A percentile compares a stretch with the other conserved stretches of the same genome.
phyloP scores from a whole-genome alignment of 2,113 vertebrate species.

The Python bivittatus region DNA sequence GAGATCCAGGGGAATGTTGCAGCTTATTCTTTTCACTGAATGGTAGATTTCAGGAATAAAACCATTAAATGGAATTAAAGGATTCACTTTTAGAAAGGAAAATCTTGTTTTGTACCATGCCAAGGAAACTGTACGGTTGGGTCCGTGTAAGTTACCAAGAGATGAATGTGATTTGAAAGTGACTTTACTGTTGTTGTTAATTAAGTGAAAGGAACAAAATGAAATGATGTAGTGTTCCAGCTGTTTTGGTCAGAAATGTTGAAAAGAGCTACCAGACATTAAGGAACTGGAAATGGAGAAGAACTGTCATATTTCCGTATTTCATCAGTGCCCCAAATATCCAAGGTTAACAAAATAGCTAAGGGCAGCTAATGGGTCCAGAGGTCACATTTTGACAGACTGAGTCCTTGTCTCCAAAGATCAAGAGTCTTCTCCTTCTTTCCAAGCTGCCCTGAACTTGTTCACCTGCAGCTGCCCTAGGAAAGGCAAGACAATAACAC shows the following conservation, averaged over 20 bases:
- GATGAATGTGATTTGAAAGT: neutral
- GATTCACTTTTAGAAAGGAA: neutral
- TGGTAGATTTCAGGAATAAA: neutral
- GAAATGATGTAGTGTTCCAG: neutral
- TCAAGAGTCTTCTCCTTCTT: neutral
- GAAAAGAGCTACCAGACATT: neutral
- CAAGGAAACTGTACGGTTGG: neutral
- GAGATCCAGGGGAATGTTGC: neutral
- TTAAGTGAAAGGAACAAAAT: neutral
- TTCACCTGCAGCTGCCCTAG: conserved; percentile 13
- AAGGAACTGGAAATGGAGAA: neutral
- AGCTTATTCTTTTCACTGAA: neutral
- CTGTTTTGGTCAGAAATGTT: neutral
- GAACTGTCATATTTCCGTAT: neutral
- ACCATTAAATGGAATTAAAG: neutral
- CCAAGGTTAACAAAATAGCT: neutral
- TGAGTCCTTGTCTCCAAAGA: neutral
- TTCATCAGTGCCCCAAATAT: neutral
- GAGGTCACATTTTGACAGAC: neutral
- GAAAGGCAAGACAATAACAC: neutral
- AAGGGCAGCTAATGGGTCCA: neutral
- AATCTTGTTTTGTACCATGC: no score
- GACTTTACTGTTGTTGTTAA: neutral
- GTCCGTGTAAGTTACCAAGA: neutral
- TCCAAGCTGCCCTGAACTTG: neutral